Evolutionary conservation across 2,888 invertebrate species (phyloP), one percentile per base, ranked within the genome.

Genomic region (Xylota sylvarum): DNA sequence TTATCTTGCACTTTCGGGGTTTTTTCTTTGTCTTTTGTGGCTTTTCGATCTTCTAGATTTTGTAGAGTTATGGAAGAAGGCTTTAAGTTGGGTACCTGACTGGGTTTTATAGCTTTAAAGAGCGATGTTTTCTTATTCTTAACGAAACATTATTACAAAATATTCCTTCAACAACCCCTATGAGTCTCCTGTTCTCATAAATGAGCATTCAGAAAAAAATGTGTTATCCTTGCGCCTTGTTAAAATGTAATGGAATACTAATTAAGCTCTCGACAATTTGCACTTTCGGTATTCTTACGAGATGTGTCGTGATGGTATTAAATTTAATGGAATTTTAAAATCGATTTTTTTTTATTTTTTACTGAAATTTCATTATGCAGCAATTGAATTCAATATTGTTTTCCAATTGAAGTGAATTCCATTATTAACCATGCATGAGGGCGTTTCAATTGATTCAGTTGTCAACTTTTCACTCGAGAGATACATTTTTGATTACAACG

Each of bases 291-390:
- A 52, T 77, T 32, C 69, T n/a, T 23, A 32, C 5, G 60, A 14
- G 14, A 6, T 14, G 14, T 43, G 14, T 14, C 43, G 40, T 43
- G 40, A 10, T 35, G 9, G 35, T 9, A 10, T 14, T 14, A 43
- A 43, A 43, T 14, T n/a, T 14, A 64, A 55, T 78, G 48, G 32
- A 55, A 70, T 62, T 62, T 62, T 3, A 5, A n/a, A 62, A 78
- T 70, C 60, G 55, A 46, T 70, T 55, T 67, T 55, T 67, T 37
- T 58, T 14, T 27, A 5, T n/a, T n/a, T n/a, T n/a, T n/a, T n/a
- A n/a, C n/a, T n/a, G n/a, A 72, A 48, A 64, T 69, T 70, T n/a
- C 46, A 72, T 56, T 64, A 48, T 50, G 37, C 46, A 55, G 23
- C 9, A n/a, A 60, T 69, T 50, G 58, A 60, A 40, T 23, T 58